phyloP scores from a whole-genome alignment of 2,888 invertebrate species.

The Griposia aprilina region DNA sequence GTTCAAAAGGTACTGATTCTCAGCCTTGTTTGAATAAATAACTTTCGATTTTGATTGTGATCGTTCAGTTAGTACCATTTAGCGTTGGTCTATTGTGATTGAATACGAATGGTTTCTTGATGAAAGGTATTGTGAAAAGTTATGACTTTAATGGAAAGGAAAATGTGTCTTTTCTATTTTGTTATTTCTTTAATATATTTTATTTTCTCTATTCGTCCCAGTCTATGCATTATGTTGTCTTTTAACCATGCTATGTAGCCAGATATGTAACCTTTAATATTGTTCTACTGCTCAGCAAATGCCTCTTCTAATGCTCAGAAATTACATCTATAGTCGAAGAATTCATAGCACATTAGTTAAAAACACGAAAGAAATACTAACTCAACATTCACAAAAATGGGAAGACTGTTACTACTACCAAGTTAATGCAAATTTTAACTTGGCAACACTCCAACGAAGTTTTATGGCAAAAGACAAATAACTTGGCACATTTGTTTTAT shows the following conservation, averaged over 20 bases:
- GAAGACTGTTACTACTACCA: neutral
- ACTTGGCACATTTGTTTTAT: constrained; percentile 50
- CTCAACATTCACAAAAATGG: neutral
- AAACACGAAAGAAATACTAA: neutral
- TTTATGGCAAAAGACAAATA: constrained; percentile 42
- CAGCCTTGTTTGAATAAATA: too few species aligned
- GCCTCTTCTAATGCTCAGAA: too few species aligned
- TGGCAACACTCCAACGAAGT: constrained; percentile 47
- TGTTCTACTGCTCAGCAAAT: too few species aligned
- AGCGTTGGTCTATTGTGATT: neutral
- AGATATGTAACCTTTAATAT: neutral
- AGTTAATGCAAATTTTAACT: constrained; percentile 44
- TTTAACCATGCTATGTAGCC: neutral
- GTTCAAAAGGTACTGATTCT: too few species aligned
- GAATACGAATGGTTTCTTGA: neutral
- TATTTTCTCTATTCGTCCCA: neutral
- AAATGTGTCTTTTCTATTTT: neutral
- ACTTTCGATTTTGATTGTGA: too few species aligned
- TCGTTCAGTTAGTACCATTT: neutral
- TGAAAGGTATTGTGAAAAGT: neutral
- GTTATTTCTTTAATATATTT: neutral
- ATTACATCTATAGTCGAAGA: neutral
- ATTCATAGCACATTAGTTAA: neutral
- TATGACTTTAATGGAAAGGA: too few species aligned
- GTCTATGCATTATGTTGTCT: neutral